Conservation (phyloP, 1,140 invertebrate genomes). For the Drosophila ficusphila region DNA sequence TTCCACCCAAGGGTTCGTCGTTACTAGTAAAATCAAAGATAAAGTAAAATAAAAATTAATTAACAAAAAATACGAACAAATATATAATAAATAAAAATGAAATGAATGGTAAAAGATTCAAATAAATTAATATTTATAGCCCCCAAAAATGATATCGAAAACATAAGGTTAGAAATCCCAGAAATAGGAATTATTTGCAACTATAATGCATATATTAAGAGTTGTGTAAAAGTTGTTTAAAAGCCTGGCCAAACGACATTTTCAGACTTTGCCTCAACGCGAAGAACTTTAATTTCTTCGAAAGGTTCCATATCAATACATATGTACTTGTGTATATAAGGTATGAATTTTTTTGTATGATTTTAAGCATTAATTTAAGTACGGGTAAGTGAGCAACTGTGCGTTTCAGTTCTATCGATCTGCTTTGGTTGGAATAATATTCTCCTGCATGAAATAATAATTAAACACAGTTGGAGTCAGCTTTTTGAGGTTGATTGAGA, state of each 20-base stretch:
- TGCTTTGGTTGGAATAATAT: background rate
- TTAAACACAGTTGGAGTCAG: background rate
- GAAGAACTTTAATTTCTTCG: slow-evolving; percentile 22
- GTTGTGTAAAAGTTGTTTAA: slow-evolving; percentile 21
- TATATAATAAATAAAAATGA: background rate
- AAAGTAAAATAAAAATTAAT: slow-evolving; percentile 15
- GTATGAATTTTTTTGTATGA: slow-evolving; percentile 9
- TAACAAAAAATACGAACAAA: slow-evolving; percentile 3
- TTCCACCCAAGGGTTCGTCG: slow-evolving; percentile 63
- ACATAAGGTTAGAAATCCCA: too few relatives aligned
- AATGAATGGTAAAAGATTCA: background rate
- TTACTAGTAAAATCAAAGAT: slow-evolving; percentile 36
- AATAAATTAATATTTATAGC: background rate
- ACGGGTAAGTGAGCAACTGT: background rate
- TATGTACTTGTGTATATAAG: slow-evolving; percentile 11
- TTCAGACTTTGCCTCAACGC: slow-evolving; percentile 62
- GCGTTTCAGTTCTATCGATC: background rate
- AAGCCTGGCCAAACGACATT: slow-evolving; percentile 27
- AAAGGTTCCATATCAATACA: slow-evolving; percentile 12
- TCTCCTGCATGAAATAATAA: background rate
- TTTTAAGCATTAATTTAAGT: slow-evolving; percentile 13
- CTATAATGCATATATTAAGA: too few relatives aligned
- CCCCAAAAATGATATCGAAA: background rate
- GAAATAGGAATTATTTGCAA: background rate
- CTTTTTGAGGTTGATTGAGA: slow-evolving; percentile 8